phyloP scores from a whole-genome alignment of 2,113 vertebrate genomes.

The Eolophus roseicapilla region DNA sequence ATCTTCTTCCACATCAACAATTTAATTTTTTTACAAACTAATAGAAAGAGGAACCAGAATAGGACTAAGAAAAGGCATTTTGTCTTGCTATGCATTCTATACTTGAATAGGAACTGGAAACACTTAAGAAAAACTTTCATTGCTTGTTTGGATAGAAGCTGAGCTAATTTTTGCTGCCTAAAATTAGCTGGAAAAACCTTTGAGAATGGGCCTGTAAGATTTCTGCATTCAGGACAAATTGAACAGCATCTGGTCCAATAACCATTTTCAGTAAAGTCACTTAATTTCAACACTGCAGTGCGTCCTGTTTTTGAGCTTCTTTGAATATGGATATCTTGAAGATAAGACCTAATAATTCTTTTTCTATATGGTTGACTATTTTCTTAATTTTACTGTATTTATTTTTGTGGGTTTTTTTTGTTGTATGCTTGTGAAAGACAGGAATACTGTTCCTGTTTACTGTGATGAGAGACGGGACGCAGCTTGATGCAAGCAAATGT shows the following conservation, averaged over 20 bases:
- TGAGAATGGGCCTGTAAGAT: not conserved
- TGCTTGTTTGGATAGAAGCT: not conserved
- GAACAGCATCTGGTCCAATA: not conserved
- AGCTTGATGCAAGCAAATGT: too few species aligned
- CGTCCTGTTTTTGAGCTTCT: not conserved
- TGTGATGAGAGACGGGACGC: too few species aligned
- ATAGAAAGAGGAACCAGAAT: not conserved
- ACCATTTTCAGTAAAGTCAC: not conserved
- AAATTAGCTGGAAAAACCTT: not conserved
- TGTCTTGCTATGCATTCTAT: not conserved
- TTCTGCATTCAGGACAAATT: not conserved
- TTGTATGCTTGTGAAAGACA: not conserved
- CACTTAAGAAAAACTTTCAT: not conserved
- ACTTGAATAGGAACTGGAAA: not conserved
- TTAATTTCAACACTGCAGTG: not conserved
- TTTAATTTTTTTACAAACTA: not conserved
- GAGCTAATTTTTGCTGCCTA: not conserved
- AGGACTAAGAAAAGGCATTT: not conserved
- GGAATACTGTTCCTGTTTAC: not conserved
- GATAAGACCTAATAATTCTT: fast-evolving
- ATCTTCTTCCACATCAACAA: not conserved
- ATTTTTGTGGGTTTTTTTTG: not conserved
- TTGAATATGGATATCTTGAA: not conserved
- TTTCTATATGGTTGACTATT: not conserved
- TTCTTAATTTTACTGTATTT: not conserved